These are phyloP conservation scores for Triplophysa siluroides DNA, from an alignment of 2,113 vertebrate genomes.

Conservation along the genomic window DNA sequence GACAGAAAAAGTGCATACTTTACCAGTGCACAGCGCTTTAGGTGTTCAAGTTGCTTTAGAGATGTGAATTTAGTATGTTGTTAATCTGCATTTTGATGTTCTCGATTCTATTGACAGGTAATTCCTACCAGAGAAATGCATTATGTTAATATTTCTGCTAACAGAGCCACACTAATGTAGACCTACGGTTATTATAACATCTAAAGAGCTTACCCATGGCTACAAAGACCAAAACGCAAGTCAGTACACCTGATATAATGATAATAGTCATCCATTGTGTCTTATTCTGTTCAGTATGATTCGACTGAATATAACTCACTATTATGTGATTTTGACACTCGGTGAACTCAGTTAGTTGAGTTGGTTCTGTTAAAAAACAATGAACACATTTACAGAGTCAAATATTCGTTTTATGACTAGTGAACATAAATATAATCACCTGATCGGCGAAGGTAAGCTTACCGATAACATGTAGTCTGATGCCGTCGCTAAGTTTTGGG, in stretches of 20 bases:
- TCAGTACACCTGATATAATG: background rate
- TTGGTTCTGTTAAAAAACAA: background rate
- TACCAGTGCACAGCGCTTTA: background rate
- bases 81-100: background rate
- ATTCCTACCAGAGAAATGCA: background rate
- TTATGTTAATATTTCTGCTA: background rate
- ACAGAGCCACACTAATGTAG: background rate
- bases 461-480: background rate
- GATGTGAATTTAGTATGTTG: background rate
- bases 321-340: background rate
- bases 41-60: background rate
- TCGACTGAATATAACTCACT: background rate
- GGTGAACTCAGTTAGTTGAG: background rate
- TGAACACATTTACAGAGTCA: background rate
- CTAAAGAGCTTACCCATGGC: conserved; percentile 4
- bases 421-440: background rate
- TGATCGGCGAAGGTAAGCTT: background rate
- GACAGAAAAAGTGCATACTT: background rate
- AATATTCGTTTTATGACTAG: background rate
- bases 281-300: background rate
- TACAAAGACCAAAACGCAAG: background rate
- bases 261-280: background rate
- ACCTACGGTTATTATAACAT: background rate
- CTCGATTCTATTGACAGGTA: background rate
- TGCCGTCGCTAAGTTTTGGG: background rate